phyloP scores from a whole-genome alignment of 1,140 invertebrate species.

The Lepeophtheirus salmonis region DNA sequence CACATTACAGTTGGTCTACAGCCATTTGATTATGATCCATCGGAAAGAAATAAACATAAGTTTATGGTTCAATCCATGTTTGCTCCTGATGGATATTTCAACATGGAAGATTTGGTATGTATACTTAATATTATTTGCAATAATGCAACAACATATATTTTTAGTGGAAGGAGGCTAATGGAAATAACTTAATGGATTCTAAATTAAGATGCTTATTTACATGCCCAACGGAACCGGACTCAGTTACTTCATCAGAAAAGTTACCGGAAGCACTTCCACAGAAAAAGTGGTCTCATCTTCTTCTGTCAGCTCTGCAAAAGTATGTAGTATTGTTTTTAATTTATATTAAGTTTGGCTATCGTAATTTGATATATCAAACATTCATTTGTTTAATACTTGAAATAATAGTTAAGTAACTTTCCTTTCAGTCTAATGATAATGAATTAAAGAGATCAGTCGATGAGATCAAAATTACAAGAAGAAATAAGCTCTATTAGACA shows the following conservation, averaged over 20 bases:
- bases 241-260: conserved; percentile 21
- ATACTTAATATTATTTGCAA: conserved; percentile 8
- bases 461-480: no score
- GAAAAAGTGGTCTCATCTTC: conserved; percentile 2
- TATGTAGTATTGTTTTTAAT: neutral
- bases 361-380: no score
- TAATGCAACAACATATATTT: conserved; percentile 22
- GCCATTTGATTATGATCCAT: conserved; percentile 74
- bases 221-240: conserved; percentile 39
- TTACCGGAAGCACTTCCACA: conserved; percentile 5
- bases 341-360: no score
- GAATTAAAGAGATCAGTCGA: no score
- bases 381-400: no score
- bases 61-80: conserved; percentile 96
- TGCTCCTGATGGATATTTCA: conserved; percentile 54
- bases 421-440: no score
- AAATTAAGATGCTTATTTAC: conserved; percentile 88
- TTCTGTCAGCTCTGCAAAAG: neutral
- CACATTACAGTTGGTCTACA: conserved; percentile 90
- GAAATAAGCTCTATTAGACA: no score
- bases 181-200: conserved; percentile 70
- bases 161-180: conserved; percentile 70
- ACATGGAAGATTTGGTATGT: conserved; percentile 37
- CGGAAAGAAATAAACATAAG: conserved; percentile 96
- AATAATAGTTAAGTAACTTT: no score